Percentiles rank a stretch among this genome's conserved stretches.
These are phyloP conservation scores for Colistium nudipinnis DNA, from an alignment of 2,113 vertebrate species.

Conservation along the genomic window DNA sequence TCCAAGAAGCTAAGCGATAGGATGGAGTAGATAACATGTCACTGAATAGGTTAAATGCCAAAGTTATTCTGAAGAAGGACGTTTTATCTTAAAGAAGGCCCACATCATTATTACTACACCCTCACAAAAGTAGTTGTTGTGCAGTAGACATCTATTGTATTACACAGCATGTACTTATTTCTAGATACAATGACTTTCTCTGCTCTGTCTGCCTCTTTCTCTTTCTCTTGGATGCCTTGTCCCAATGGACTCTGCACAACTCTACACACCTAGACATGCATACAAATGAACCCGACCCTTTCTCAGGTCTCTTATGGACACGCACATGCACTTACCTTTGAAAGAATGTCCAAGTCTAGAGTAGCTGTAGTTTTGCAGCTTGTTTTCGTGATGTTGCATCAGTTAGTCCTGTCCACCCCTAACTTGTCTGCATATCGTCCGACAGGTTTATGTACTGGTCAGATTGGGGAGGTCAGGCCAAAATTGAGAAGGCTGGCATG, in stretches of 20 bases:
- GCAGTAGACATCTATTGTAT: slow-evolving; percentile 8
- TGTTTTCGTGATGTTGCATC: not conserved
- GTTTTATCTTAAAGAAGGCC: not conserved
- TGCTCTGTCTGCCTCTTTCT: slow-evolving; percentile 8
- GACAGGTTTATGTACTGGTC: slow-evolving; percentile 99
- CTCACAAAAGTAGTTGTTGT: not conserved
- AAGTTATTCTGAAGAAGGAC: not conserved
- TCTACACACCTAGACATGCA: slow-evolving; percentile 54
- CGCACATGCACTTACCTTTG: not conserved
- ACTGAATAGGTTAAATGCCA: not conserved
- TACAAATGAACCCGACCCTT: slow-evolving; percentile 50
- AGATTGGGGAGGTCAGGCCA: slow-evolving; percentile 94
- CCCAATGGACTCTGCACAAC: slow-evolving; percentile 41
- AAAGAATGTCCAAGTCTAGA: slow-evolving; percentile 23
- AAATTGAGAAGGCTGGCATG: slow-evolving; percentile 96
- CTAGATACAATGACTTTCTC: slow-evolving; percentile 1
- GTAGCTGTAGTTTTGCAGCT: slow-evolving; percentile 11
- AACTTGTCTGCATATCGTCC: slow-evolving; percentile 13
- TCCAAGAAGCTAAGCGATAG: not conserved
- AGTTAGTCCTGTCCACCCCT: not conserved
- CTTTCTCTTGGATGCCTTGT: slow-evolving; percentile 30
- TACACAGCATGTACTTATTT: slow-evolving; percentile 23
- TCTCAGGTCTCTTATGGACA: slow-evolving; percentile 7
- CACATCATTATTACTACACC: slow-evolving; percentile 3
- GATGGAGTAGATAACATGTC: not conserved